Evolutionary conservation across 1,140 invertebrate species (phyloP).

Genomic region (Diabrotica undecimpunctata): DNA sequence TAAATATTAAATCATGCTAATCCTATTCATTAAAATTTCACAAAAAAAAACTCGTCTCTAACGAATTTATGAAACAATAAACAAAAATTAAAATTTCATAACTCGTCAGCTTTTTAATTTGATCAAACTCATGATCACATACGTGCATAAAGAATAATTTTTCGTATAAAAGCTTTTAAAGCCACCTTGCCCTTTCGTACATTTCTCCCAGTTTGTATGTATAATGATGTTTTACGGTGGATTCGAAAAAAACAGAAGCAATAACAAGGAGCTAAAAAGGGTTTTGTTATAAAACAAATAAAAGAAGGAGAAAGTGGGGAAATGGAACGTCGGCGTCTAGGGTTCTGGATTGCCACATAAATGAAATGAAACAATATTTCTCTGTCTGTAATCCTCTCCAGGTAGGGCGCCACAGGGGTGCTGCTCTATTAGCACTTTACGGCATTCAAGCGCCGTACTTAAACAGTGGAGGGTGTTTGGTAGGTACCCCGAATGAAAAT

Average conservation of each 20-base stretch:
- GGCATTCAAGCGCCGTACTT: conserved; percentile 21
- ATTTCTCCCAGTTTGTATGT: background rate
- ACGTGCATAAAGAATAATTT: no score
- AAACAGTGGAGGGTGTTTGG: conserved; percentile 1
- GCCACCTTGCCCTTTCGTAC: background rate
- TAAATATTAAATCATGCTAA: no score
- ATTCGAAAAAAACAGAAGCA: conserved; percentile 18
- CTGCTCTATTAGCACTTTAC: conserved; percentile 30
- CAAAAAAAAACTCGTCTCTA: no score
- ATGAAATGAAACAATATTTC: conserved; percentile 36
- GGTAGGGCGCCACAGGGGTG: conserved; percentile 18
- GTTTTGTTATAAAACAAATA: conserved; percentile 22
- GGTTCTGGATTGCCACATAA: conserved; percentile 23
- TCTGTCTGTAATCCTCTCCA: conserved; percentile 26
- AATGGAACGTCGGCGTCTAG: conserved; percentile 13
- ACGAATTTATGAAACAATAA: no score
- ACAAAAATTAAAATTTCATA: no score
- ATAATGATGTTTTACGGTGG: conserved; percentile 15
- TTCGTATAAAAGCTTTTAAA: no score
- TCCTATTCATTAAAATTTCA: no score
- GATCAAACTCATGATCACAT: no score
- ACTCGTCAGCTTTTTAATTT: no score
- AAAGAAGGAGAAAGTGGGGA: conserved; percentile 18
- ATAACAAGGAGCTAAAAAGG: conserved; percentile 21
- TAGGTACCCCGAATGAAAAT: no score